These are phyloP conservation scores for Hyles lineata DNA, from an alignment of 2,888 invertebrate species.

Conservation along the genomic window DNA sequence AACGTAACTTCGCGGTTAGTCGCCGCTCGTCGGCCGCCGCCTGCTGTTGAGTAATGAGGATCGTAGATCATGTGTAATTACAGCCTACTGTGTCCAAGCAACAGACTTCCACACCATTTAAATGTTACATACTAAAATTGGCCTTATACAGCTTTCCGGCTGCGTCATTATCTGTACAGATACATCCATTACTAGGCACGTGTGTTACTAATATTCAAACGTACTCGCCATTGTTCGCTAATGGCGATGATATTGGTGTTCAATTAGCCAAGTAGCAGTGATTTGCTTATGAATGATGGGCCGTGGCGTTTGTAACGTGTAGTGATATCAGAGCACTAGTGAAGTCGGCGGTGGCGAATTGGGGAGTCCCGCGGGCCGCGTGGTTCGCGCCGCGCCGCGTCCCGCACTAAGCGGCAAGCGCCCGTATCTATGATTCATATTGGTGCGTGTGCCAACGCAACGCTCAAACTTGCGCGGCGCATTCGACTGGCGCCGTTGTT, in stretches of 20 bases:
- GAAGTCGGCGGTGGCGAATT: conserved; percentile 39
- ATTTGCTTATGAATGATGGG: conserved; percentile 71
- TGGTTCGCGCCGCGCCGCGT: not conserved
- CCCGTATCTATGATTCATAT: conserved; percentile 48
- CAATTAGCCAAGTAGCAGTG: conserved; percentile 49
- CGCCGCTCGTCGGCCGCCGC: conserved; percentile 39
- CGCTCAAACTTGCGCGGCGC: conserved; percentile 43
- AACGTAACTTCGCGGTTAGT: conserved; percentile 57
- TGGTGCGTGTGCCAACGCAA: conserved; percentile 43
- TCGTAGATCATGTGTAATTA: conserved; percentile 63
- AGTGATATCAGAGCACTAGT: conserved; percentile 47
- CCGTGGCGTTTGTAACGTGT: conserved; percentile 61
- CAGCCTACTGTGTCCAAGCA: conserved; percentile 27
- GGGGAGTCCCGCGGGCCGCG: conserved; percentile 1
- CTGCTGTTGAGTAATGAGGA: conserved; percentile 59
- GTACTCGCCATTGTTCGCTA: conserved; percentile 27
- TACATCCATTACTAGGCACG: not conserved
- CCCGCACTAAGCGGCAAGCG: conserved; percentile 28
- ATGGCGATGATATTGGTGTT: conserved; percentile 46
- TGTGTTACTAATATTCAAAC: conserved; percentile 25
- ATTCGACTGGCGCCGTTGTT: conserved; percentile 69
- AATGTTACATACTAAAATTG: not conserved
- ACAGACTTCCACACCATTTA: not conserved
- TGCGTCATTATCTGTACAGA: not conserved
- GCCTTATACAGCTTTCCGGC: not conserved